Conservation (phyloP, 2,113 vertebrate genomes). For the Aix galericulata region DNA sequence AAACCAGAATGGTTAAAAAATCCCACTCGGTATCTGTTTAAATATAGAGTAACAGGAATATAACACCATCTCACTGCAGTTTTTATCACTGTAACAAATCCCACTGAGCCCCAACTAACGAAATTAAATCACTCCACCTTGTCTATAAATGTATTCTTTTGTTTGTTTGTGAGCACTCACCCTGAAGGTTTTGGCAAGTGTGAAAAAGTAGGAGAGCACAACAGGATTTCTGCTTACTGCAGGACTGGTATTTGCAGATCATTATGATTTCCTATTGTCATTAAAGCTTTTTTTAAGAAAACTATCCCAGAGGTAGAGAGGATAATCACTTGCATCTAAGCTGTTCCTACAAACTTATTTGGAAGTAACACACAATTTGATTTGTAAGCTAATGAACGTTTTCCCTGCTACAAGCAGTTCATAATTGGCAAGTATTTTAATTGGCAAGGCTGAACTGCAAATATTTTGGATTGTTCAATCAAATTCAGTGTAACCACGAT, state of each 20-base stretch:
- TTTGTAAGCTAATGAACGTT: slow-evolving; percentile 50
- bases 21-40: background rate
- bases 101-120: background rate
- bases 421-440: slow-evolving; percentile 70
- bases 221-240: background rate
- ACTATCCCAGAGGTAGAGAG: background rate
- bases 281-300: background rate
- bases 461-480: slow-evolving; percentile 71
- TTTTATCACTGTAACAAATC: background rate
- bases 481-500: slow-evolving; percentile 55
- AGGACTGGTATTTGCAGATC: background rate
- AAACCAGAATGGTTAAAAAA: background rate
- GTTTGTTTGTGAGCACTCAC: background rate
- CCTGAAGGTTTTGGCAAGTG: background rate
- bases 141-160: slow-evolving; percentile 2
- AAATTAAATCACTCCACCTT: slow-evolving; percentile 37
- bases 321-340: background rate
- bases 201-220: background rate
- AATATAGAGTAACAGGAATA: background rate
- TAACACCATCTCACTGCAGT: background rate
- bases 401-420: slow-evolving; percentile 23
- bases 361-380: background rate
- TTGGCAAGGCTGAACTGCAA: slow-evolving; percentile 63
- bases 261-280: background rate
- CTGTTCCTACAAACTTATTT: background rate